Evolutionary conservation across 2,888 invertebrate genomes (phyloP), one percentile per base, ranked within the genome.

Genomic region (Notodonta dromedarius): DNA sequence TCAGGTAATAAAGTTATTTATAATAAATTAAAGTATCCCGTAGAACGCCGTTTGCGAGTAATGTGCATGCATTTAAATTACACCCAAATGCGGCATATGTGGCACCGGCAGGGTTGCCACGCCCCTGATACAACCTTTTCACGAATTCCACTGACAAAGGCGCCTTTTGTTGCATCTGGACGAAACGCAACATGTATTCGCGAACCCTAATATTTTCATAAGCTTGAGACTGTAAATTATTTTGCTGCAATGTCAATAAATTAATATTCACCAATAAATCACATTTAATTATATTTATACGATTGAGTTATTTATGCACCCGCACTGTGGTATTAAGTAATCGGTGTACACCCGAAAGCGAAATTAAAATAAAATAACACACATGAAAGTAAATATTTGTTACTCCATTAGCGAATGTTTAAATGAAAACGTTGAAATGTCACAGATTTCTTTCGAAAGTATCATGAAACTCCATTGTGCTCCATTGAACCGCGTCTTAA

Each of bases 401-500:
- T n/a, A n/a, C 11, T 42, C 9, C 9, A 42, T 11, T 1, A 42
- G 11, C 42, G 12, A 42, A 42, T 6, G 6, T 9, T 14, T 68
- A 74, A 82, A 77, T 82, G 74, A 79, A 84, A 81, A 77, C 77
- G 71, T 79, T 77, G 78, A 79, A 76, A 74, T 75, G 80, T 83
- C 81, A 83, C 81, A 66, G 82, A 83, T 87, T 88, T 88, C 84
- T 87, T 88, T 88, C 69, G 80, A 86, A 87, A 83, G 83, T 78
- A 80, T 77, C 82, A 85, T 83, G 81, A 84, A 87, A 80, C 84
- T 83, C 85, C 79, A 87, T 88, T 89, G 87, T 89, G 78, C 82
- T 83, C 87, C 84, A 88, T 89, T 87, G 85, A 89, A 90, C 89
- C 83, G 85, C 86, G 86, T 91, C 90, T 92, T 91, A 89, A 92